These are phyloP conservation scores for Pseudoips prasinana DNA, from an alignment of 2,888 invertebrate species.

Conservation along the genomic window DNA sequence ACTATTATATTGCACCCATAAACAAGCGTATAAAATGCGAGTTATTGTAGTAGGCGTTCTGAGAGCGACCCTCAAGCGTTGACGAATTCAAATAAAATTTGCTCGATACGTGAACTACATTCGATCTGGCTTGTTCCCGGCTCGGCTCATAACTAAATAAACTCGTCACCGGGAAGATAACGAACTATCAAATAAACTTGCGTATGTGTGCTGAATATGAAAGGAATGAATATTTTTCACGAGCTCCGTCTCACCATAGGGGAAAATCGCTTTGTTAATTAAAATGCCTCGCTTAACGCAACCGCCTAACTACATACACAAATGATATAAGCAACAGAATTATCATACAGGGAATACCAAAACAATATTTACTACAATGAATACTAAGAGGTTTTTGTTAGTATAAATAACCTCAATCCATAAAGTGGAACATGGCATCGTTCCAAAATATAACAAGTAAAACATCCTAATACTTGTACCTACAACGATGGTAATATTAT, in stretches of 20 bases:
- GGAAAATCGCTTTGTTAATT: constrained; percentile 30
- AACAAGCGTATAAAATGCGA: constrained; percentile 23
- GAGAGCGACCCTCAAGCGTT: constrained; percentile 26
- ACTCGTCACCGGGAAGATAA: constrained; percentile 42
- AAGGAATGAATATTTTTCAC: constrained; percentile 36
- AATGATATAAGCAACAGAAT: constrained; percentile 17
- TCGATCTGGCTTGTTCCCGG: constrained; percentile 34
- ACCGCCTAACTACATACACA: constrained; percentile 7
- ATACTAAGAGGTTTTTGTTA: constrained; percentile 26
- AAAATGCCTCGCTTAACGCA: constrained; percentile 24
- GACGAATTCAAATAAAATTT: constrained; percentile 55
- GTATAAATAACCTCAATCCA: constrained; percentile 45
- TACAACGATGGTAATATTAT: constrained; percentile 45
- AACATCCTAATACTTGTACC: constrained; percentile 48
- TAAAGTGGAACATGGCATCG: constrained; percentile 49
- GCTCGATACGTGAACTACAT: constrained; percentile 43
- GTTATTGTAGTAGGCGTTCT: constrained; percentile 17
- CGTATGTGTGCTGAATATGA: constrained; percentile 40
- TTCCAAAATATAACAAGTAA: constrained; percentile 50
- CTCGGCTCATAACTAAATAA: constrained; percentile 53
- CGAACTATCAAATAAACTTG: constrained; percentile 51
- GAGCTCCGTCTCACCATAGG: constrained; percentile 13
- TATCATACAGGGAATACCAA: constrained; percentile 18
- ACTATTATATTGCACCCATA: constrained; percentile 21
- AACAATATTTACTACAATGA: constrained; percentile 22